Evolutionary conservation across 2,113 vertebrate genomes (phyloP).

Genomic region (Spermophilus dauricus): DNA sequence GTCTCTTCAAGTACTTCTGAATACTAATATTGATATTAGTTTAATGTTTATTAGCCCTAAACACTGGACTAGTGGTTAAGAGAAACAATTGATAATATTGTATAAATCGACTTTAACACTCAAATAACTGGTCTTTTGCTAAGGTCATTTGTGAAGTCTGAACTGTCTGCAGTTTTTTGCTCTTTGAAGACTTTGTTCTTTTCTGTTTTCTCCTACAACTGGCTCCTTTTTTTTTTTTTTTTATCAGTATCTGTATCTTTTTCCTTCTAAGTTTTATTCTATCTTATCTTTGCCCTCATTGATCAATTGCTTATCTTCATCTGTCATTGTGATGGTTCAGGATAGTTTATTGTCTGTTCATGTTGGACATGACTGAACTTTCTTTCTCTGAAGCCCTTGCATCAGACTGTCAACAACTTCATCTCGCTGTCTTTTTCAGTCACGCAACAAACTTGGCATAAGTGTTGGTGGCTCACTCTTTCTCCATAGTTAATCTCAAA

Average conservation of each 20-base stretch:
- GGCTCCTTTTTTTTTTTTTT: background rate
- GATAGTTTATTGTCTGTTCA: background rate
- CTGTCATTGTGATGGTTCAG: background rate
- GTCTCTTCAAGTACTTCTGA: background rate
- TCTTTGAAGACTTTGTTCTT: background rate
- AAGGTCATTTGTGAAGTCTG: background rate
- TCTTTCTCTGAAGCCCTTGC: background rate
- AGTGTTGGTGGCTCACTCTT: slow-evolving; percentile 3
- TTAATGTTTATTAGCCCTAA: background rate
- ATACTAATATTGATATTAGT: background rate
- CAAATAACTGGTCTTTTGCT: background rate
- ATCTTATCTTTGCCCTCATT: background rate
- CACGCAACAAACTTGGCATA: background rate
- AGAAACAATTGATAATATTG: background rate
- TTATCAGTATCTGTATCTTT: background rate
- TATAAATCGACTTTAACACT: background rate
- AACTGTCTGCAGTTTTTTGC: background rate
- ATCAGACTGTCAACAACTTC: background rate
- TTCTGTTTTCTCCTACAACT: background rate
- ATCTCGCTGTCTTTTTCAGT: slow-evolving; percentile 29
- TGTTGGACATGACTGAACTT: background rate
- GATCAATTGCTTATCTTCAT: slow-evolving; percentile 17
- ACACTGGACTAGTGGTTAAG: background rate
- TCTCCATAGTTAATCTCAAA: slow-evolving; percentile 1
- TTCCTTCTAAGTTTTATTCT: background rate